A percentile compares a stretch with the other conserved stretches of the same genome.
phyloP scores from a whole-genome alignment of 2,113 vertebrate species.

The Brachyistius frenatus region DNA sequence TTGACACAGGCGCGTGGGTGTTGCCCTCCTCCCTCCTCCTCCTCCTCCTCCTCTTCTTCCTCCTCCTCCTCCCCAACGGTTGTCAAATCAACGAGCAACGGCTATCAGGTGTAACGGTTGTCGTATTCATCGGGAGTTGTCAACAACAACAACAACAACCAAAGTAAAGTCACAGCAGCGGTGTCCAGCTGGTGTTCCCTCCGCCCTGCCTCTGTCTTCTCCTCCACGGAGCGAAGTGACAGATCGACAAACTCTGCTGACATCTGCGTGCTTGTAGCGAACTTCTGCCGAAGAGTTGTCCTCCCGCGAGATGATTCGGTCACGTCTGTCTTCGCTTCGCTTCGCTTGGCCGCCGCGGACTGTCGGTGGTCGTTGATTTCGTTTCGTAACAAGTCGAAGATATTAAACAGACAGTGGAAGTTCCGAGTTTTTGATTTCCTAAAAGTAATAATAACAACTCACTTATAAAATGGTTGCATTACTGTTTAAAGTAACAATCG shows the following conservation, averaged over 20 bases:
- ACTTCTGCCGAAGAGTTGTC: constrained; percentile 43
- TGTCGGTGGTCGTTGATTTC: too few species aligned
- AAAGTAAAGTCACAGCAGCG: not conserved
- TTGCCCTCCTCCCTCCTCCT: not conserved
- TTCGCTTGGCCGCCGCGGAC: too few species aligned
- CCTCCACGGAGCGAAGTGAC: constrained; percentile 69
- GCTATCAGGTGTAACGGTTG: constrained; percentile 19
- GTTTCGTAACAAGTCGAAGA: too few species aligned
- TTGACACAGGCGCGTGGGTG: constrained; percentile 48
- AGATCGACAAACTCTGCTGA: constrained; percentile 80
- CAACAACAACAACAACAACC: too few species aligned
- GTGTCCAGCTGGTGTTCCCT: constrained; percentile 6
- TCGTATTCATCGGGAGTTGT: not conserved
- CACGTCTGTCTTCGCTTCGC: not conserved
- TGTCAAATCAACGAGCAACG: too few species aligned
- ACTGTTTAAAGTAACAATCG: too few species aligned
- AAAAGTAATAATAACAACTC: too few species aligned
- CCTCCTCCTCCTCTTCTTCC: too few species aligned
- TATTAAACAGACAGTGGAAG: too few species aligned
- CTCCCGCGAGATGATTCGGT: rapidly evolving
- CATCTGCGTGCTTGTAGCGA: constrained; percentile 73
- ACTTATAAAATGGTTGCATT: too few species aligned
- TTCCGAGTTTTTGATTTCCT: too few species aligned
- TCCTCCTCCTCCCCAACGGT: too few species aligned
- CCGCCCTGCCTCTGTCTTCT: constrained; percentile 8